Base-by-base conservation (phyloP, 2,113 vertebrate species). In the Calypte anna region DNA sequence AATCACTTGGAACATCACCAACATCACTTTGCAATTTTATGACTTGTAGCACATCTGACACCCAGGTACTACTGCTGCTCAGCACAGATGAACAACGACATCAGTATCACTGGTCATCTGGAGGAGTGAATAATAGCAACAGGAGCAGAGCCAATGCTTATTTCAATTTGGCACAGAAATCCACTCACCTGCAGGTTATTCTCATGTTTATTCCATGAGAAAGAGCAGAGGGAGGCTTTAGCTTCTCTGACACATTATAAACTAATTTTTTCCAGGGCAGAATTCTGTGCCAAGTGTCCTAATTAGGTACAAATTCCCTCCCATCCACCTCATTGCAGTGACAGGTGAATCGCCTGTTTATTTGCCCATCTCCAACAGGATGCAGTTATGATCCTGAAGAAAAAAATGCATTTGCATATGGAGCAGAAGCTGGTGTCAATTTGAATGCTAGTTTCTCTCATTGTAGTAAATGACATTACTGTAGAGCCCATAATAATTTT, bases 401-500 rank as follows among this genome's bases (percentile, higher is more conserved):
- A 95, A 87, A 95, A 85, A 88, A 30, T 23, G 1, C n/a, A 91
- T 91, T 93, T 97, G 83, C 88, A 75, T 97, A 81, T 91, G 82
- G 76, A 91, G 44, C 70, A 97, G 75, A 94, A 79, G 64, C 91
- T 93, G 61, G 69, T 92, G 81, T 44, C 59, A 91, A 93, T 97
- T 96, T 84, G 3, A 82, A 96, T 93, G 97, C 88, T 55, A 69
- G 62, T 63, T 95, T 86, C 85, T 96, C 72, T 92, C 76, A 93
- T 75, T 84, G 83, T 90, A 92, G 79, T 82, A 96, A 97, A 97
- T 90, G 78, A 91, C 68, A 82, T 69, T 95, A 94, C 67, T 25
- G 72, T 86, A 93, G 63, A 95, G 64, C 53, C 73, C 88, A 96
- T 96, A 96, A 80, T 94, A 92, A 81, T 96, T 97, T 97, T 96